Percentiles rank a stretch among this genome's conserved stretches.
These are phyloP conservation scores for Magallana gigas DNA, from an alignment of 1,140 invertebrate species.

Conservation along the genomic window DNA sequence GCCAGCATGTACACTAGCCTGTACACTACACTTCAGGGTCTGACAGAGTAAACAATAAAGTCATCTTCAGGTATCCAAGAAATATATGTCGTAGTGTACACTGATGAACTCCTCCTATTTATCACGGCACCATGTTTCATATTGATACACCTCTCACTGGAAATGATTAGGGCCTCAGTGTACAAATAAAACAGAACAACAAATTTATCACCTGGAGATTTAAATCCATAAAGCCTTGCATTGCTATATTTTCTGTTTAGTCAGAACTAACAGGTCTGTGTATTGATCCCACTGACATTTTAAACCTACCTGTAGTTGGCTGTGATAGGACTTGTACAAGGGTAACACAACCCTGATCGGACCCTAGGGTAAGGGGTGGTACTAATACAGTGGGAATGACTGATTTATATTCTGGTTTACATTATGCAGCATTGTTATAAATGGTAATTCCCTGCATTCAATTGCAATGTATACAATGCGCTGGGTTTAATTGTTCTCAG, in stretches of 20 bases:
- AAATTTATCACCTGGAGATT: neutral
- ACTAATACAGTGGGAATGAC: no score
- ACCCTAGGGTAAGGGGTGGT: no score
- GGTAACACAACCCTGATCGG: neutral
- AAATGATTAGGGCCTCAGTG: neutral
- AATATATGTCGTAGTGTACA: neutral
- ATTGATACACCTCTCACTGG: neutral
- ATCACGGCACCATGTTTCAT: neutral
- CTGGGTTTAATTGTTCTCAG: no score
- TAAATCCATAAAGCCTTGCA: slow-evolving; percentile 5
- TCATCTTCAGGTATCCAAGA: no score
- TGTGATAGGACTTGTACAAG: neutral
- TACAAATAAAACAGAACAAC: neutral
- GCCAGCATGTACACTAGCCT: no score
- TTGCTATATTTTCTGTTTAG: neutral
- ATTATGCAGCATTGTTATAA: no score
- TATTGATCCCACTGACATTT: neutral
- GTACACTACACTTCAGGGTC: neutral
- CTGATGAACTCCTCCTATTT: neutral
- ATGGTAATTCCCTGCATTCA: no score
- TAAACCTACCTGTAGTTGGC: neutral
- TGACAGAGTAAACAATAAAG: neutral
- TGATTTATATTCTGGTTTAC: no score
- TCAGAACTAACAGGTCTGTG: neutral
- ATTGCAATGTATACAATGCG: no score